Base-by-base conservation (phyloP, 2,113 vertebrate species). In the Cyanistes caeruleus region DNA sequence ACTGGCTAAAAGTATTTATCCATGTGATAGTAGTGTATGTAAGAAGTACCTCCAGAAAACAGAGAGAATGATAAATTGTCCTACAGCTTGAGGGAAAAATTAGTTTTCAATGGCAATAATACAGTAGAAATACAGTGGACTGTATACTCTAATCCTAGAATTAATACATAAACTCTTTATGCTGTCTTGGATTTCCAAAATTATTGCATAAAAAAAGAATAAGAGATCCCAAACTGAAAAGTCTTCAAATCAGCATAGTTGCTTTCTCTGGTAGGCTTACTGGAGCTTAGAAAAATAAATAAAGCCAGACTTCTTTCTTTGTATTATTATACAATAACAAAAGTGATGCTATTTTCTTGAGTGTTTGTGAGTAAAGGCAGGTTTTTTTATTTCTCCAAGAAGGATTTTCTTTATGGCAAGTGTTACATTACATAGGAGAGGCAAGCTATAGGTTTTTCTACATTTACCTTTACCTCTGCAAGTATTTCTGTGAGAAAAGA, bases 391-490 rank as follows among this genome's bases (percentile, higher is more conserved):
- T 44, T 94, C 81, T 89, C 20, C 17, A 43, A 72, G 62, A 90
- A 74, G 9, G 4, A 23, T 87, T 59, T 84, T 64, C n/a, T 85
- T 91, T 56, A 23, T 49, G 30, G 13, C 13, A 88, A 69, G 60
- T 43, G 33, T 91, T 90, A 87, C 25, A 51, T 84, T 84, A 69
- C 81, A 43, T 24, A 62, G 49, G 25, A 91, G 53, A 94, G 5
- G 13, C 78, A 73, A 49, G 23, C 22, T 53, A 6, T 31, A 23
- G 48, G 35, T 56, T 73, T 84, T 75, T 39, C 37, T 74, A 21
- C 64, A 92, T 78, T 89, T 74, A 65, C 55, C 69, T 97, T 93
- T 95, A 80, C 48, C 44, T 96, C 62, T 68, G 25, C 4, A 86
- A 70, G 35, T 79, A 79, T 92, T 95, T 94, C 56, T 69, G 21